Conservation (phyloP, 2,888 invertebrate genomes). For the Pardosa pseudoannulata region DNA sequence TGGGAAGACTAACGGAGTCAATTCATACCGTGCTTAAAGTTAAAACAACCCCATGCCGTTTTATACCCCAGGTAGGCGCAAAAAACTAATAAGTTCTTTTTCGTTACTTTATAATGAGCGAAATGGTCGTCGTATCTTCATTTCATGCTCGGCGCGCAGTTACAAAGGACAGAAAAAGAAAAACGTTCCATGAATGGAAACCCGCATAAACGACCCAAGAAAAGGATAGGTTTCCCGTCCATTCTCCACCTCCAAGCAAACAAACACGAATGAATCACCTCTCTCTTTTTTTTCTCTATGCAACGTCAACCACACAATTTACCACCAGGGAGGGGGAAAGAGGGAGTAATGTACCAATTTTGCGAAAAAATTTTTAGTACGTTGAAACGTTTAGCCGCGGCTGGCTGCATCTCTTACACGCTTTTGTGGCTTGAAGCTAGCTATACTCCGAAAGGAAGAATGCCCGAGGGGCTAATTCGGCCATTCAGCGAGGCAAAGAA, state of each 20-base stretch:
- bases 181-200: neutral
- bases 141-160: neutral
- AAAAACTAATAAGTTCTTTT: no score
- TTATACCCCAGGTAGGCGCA: no score
- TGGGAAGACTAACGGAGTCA: no score
- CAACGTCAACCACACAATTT: slow-evolving; percentile 35
- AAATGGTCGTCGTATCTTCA: neutral
- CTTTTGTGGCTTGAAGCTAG: slow-evolving; percentile 29
- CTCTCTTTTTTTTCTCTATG: slow-evolving; percentile 4
- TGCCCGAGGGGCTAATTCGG: neutral
- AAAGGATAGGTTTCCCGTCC: neutral
- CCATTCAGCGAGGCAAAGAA: neutral
- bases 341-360: neutral
- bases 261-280: slow-evolving; percentile 36
- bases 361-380: slow-evolving; percentile 1
- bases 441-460: neutral
- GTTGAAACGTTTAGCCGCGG: slow-evolving; percentile 39
- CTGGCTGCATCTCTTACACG: slow-evolving; percentile 32
- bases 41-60: no score
- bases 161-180: neutral
- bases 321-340: no score
- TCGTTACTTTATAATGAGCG: no score
- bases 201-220: neutral
- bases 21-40: no score
- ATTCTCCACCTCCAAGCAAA: neutral